phyloP scores from a whole-genome alignment of 2,797 vertebrate genomes.

The Chlorospingus semifuscus region DNA sequence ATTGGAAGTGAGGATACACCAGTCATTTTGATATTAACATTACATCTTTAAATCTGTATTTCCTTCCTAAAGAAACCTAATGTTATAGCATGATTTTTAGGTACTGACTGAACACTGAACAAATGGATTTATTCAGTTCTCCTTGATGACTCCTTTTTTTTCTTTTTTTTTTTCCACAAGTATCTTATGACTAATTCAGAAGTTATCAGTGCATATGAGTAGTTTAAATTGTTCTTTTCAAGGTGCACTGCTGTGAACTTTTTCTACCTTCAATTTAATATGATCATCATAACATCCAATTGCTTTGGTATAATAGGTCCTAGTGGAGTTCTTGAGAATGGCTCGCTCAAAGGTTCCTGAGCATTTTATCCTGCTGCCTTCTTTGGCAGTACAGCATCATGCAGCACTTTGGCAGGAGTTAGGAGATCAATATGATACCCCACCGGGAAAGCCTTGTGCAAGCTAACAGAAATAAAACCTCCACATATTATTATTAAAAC shows the following conservation, averaged over 20 bases:
- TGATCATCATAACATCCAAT: background rate
- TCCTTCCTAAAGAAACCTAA: background rate
- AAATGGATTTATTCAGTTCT: background rate
- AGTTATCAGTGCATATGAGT: constrained; percentile 1
- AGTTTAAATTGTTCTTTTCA: constrained; percentile 35
- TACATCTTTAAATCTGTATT: background rate
- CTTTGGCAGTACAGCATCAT: background rate
- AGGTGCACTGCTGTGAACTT: background rate
- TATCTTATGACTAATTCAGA: constrained; percentile 34
- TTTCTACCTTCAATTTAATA: constrained; percentile 44
- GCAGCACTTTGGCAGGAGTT: background rate
- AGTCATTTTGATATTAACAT: background rate
- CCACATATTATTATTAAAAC: background rate
- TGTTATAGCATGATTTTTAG: background rate
- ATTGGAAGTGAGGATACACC: background rate
- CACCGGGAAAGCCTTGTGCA: background rate
- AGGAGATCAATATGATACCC: background rate
- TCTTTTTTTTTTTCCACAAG: background rate
- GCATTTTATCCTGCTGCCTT: background rate
- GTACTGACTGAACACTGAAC: background rate
- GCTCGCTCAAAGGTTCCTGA: background rate
- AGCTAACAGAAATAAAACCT: background rate
- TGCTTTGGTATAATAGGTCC: background rate
- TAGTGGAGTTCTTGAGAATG: background rate
- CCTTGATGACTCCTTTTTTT: background rate